Evolutionary conservation across 2,888 invertebrate species (phyloP).

Genomic region (Pelosia muscerda): DNA sequence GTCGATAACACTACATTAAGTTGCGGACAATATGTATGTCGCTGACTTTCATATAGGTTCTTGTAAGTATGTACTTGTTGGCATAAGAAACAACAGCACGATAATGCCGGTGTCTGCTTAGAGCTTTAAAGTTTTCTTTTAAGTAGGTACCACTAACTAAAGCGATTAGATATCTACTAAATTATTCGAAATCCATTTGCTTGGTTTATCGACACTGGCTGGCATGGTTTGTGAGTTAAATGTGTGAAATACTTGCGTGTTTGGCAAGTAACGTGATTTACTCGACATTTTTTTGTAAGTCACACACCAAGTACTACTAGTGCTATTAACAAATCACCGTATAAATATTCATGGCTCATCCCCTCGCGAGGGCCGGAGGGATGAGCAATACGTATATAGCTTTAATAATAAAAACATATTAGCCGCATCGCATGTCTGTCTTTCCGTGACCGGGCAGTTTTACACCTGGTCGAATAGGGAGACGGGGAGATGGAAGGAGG

Average conservation of each 20-base stretch:
- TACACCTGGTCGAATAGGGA: conserved; percentile 82
- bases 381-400: conserved; percentile 74
- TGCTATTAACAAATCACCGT: conserved; percentile 80
- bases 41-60: neutral
- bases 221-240: neutral
- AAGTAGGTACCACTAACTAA: neutral
- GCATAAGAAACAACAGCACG: neutral
- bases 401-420: conserved; percentile 86
- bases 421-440: conserved; percentile 85
- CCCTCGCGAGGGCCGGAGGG: conserved; percentile 66
- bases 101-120: neutral
- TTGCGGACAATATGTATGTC: neutral
- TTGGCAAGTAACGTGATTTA: conserved; percentile 1
- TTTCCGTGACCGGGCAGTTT: conserved; percentile 86
- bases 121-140: neutral
- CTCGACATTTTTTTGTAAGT: conserved; percentile 26
- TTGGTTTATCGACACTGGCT: neutral
- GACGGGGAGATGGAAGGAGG: conserved; percentile 63
- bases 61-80: neutral
- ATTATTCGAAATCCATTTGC: neutral
- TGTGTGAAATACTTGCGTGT: conserved; percentile 14
- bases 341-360: conserved; percentile 82
- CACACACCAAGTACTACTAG: conserved; percentile 37
- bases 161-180: conserved; percentile 4
- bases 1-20: neutral